These are phyloP conservation scores for Hyalella azteca DNA, from an alignment of 2,888 invertebrate genomes.

Conservation along the genomic window DNA sequence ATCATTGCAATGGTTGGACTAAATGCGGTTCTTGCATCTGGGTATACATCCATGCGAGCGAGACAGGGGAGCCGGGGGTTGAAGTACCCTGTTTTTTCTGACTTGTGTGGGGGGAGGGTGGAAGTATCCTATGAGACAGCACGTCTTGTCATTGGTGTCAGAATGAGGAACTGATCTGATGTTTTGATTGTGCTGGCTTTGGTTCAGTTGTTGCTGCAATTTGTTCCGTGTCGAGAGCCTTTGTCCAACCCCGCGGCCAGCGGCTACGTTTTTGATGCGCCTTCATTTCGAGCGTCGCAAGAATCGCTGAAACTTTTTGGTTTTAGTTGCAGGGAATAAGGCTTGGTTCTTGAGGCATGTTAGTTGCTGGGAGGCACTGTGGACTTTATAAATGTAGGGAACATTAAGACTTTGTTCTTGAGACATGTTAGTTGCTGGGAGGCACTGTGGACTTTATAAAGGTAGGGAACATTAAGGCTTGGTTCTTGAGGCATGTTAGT, in stretches of 20 bases:
- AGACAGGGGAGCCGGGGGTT: not conserved
- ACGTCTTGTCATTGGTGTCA: not conserved
- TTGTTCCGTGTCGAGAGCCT: not conserved
- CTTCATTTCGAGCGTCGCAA: not conserved
- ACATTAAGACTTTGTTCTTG: not conserved
- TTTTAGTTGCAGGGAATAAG: not conserved
- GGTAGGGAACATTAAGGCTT: no score
- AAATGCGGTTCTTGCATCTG: not conserved
- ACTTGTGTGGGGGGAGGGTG: no score
- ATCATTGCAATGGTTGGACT: not conserved
- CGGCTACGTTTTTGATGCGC: not conserved
- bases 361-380: not conserved
- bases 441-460: no score
- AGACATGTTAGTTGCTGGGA: no score
- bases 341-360: not conserved
- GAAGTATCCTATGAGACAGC: slow-evolving; percentile 5
- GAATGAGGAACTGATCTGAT: not conserved
- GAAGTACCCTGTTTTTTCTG: no score
- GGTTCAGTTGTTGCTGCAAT: not conserved
- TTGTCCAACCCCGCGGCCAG: not conserved
- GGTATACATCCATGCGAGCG: not conserved
- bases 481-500: no score
- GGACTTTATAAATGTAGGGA: not conserved
- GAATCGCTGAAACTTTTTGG: not conserved
- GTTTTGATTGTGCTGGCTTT: not conserved